phyloP scores from a whole-genome alignment of 2,797 vertebrate genomes.

The Rhynchonycteris naso region DNA sequence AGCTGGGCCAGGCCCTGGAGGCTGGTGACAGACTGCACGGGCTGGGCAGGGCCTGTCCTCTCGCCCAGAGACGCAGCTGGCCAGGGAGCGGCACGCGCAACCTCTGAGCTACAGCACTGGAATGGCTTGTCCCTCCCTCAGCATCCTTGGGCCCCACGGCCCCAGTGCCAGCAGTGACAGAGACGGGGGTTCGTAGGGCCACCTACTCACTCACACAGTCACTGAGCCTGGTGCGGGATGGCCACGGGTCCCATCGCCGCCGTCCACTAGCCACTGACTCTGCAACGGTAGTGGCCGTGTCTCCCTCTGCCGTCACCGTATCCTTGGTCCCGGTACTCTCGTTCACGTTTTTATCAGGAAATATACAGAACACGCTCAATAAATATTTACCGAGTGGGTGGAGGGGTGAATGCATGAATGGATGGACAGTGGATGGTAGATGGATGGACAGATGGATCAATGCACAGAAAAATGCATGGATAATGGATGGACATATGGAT shows the following conservation, averaged over 20 bases:
- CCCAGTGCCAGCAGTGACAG: not conserved
- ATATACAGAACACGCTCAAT: not conserved
- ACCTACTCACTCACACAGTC: not conserved
- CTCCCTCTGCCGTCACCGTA: not conserved
- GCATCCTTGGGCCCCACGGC: not conserved
- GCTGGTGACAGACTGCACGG: not conserved
- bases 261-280: not conserved
- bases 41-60: not conserved
- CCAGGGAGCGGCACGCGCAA: not conserved
- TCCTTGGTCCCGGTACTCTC: not conserved
- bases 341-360: not conserved
- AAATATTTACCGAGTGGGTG: not conserved
- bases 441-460: not conserved
- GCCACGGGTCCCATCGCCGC: not conserved
- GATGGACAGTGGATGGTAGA: no score
- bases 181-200: not conserved
- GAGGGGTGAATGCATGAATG: not conserved
- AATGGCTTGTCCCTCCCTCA: not conserved
- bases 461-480: not conserved
- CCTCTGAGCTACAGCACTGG: not conserved
- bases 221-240: not conserved
- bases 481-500: not conserved
- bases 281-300: no score
- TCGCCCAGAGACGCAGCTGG: slow-evolving; percentile 31
- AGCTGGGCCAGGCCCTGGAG: not conserved